phyloP scores from a whole-genome alignment of 2,888 invertebrate genomes.

The Trichogramma dendrolimi region DNA sequence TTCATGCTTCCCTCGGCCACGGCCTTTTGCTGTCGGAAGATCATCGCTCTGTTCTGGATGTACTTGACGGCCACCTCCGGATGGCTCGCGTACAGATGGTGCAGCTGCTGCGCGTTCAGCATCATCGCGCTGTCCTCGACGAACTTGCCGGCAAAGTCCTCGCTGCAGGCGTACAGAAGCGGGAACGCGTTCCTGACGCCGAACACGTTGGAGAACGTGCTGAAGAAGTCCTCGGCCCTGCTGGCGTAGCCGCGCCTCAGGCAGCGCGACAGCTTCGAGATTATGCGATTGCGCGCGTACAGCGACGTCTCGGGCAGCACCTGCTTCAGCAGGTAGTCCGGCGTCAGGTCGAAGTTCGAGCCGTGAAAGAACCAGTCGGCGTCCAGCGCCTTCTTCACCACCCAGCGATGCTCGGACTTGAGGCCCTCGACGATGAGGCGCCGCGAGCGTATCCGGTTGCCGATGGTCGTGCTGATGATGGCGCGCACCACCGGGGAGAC shows the following conservation, averaged over 20 bases:
- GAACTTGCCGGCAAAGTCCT: constrained; percentile 34
- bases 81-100: constrained; percentile 27
- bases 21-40: neutral
- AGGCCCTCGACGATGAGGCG: constrained; percentile 36
- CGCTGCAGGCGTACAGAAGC: constrained; percentile 38
- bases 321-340: constrained; percentile 34
- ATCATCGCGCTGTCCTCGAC: constrained; percentile 29
- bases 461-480: neutral
- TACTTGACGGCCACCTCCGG: constrained; percentile 27
- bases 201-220: constrained; percentile 30
- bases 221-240: constrained; percentile 41
- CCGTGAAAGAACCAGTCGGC: constrained; percentile 42
- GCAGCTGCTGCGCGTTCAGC: constrained; percentile 26
- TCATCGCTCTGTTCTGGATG: constrained; percentile 32
- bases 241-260: constrained; percentile 25
- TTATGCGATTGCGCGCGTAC: constrained; percentile 35
- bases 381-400: constrained; percentile 39
- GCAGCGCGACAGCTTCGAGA: constrained; percentile 35
- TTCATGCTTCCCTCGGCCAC: neutral
- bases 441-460: neutral
- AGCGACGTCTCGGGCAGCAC: constrained; percentile 41
- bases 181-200: constrained; percentile 33
- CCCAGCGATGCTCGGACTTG: constrained; percentile 36
- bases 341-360: constrained; percentile 29
- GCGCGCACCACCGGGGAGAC: neutral